Percentiles rank a stretch among this genome's conserved stretches.
Conservation (phyloP, 2,888 invertebrate genomes). For the Hybos culiciformis region DNA sequence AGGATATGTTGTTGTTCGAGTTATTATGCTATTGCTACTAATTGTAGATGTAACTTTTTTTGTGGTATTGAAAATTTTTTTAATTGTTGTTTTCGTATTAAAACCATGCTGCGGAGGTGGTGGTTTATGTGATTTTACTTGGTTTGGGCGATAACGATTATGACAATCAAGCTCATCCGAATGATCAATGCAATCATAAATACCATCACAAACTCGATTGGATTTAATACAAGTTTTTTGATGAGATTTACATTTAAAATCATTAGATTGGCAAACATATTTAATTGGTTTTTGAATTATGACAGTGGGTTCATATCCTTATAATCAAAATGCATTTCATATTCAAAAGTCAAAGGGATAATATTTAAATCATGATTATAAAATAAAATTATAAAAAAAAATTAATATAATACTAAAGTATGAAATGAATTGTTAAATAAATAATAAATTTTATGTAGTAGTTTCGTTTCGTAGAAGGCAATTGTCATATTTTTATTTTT, state of each 20-base stretch:
- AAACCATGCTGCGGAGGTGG: too few species aligned
- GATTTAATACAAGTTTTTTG: constrained; percentile 31
- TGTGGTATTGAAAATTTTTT: not conserved
- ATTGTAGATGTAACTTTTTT: not conserved
- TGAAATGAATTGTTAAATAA: too few species aligned
- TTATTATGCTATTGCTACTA: not conserved
- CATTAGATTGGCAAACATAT: constrained; percentile 26
- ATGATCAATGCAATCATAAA: constrained; percentile 42
- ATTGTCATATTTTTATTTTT: too few species aligned
- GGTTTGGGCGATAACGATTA: constrained; percentile 19
- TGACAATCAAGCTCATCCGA: constrained; percentile 52
- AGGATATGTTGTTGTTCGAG: too few species aligned
- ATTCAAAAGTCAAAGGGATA: too few species aligned
- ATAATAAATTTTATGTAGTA: too few species aligned
- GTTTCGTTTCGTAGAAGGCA: too few species aligned
- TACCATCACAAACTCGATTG: constrained; percentile 41
- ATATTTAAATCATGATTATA: too few species aligned
- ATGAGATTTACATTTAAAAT: constrained; percentile 34
- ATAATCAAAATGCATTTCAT: too few species aligned
- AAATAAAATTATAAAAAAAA: too few species aligned
- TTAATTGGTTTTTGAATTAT: constrained; percentile 17
- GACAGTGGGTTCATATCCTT: constrained; percentile 25
- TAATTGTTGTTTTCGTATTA: not conserved
- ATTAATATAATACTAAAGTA: too few species aligned
- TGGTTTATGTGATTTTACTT: too few species aligned